Evolutionary conservation across 1,140 invertebrate species (phyloP), one percentile per base, ranked within the genome.

Genomic region (Luehdorfia chinensis): DNA sequence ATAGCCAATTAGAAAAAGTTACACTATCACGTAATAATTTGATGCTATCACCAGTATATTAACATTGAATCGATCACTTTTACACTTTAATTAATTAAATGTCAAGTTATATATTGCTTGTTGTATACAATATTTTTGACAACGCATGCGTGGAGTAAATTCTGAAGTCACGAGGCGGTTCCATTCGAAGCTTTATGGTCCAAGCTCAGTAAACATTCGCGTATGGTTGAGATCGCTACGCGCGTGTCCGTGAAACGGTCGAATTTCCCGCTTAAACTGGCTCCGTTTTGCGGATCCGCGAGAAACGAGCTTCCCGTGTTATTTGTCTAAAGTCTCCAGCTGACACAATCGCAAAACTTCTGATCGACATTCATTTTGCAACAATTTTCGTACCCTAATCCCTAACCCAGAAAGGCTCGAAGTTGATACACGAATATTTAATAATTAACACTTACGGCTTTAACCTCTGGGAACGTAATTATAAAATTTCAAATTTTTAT

Each of bases 31-130:
- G n/a, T n/a, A n/a, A n/a, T n/a, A n/a, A n/a, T n/a, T n/a, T n/a
- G n/a, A n/a, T n/a, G n/a, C n/a, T n/a, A n/a, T n/a, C n/a, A n/a
- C n/a, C n/a, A n/a, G n/a, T n/a, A n/a, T n/a, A n/a, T n/a, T n/a
- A n/a, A n/a, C n/a, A n/a, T n/a, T n/a, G n/a, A n/a, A 33, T 9
- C 33, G 41, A 39, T 51, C 41, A 44, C 32, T 51, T 51, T 45
- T n/a, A 47, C 50, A 50, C 47, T 50, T 58, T 46, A 49, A 52
- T 47, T 53, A 53, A 58, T 58, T 53, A 58, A 58, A 46, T 58
- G 34, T 45, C 19, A 14, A 30, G 43, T 45, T 50, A 45, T 44
- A 45, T 36, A 25, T 27, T 47, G 32, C 36, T 46, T 43, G 49
- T 47, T 50, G 21, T 47, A 53, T 50, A 49, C 50, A 7, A 50